A percentile compares a stretch with the other conserved stretches of the same genome.
Evolutionary conservation across 2,888 invertebrate genomes (phyloP).

Genomic region (Caenorhabditis doughertyi): DNA sequence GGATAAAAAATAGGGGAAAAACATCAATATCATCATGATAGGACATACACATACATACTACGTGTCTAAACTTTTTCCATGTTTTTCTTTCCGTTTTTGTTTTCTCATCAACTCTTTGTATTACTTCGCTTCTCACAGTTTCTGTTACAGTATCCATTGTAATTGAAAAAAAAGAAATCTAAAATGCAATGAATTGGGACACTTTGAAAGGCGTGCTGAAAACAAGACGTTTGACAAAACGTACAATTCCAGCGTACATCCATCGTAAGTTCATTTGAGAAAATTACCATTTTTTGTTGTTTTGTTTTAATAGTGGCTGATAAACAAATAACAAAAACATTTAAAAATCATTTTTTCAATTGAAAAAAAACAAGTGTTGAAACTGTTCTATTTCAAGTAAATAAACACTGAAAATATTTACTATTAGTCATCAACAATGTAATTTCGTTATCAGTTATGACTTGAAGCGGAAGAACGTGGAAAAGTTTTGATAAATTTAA

Average conservation of each 20-base stretch:
- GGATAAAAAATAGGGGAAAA: constrained; percentile 41
- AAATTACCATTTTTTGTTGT: no score
- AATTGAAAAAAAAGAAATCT: neutral
- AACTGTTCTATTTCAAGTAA: no score
- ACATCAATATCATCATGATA: constrained; percentile 43
- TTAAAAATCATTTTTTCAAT: no score
- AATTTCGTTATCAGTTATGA: no score
- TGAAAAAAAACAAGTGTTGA: no score
- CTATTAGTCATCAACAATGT: no score
- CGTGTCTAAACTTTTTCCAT: constrained; percentile 33
- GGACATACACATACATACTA: constrained; percentile 32
- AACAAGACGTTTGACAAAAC: constrained; percentile 54
- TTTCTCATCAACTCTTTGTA: neutral
- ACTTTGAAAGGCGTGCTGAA: constrained; percentile 57
- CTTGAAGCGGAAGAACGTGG: no score
- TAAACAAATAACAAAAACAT: no score
- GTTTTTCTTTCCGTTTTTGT: neutral
- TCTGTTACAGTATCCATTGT: constrained; percentile 38
- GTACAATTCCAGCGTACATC: constrained; percentile 60
- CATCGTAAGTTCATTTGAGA: constrained; percentile 65
- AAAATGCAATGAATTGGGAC: constrained; percentile 66
- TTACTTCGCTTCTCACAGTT: neutral
- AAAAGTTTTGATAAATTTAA: no score
- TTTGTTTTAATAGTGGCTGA: no score
- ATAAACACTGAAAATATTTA: no score